These are phyloP conservation scores for Elymnias hypermnestra DNA, from an alignment of 1,140 invertebrate species.

Conservation along the genomic window DNA sequence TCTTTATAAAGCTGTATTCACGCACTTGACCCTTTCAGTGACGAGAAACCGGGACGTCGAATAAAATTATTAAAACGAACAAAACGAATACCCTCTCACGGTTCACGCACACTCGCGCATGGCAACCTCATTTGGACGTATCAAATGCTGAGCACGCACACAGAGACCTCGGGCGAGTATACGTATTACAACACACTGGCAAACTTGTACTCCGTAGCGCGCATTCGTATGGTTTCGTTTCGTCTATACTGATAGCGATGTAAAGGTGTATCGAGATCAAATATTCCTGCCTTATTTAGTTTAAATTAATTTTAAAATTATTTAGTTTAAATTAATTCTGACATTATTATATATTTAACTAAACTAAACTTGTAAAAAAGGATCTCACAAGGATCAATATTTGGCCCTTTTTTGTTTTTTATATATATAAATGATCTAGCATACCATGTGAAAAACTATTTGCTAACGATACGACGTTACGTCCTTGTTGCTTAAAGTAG, in stretches of 20 bases:
- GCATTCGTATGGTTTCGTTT: constrained; percentile 35
- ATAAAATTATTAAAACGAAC: constrained; percentile 60
- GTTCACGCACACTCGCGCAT: constrained; percentile 35
- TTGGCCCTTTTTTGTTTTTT: no score
- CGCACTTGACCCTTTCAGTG: constrained; percentile 65
- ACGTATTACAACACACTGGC: constrained; percentile 27
- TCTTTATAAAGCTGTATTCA: constrained; percentile 54
- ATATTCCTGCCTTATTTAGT: not conserved
- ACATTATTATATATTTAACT: no score
- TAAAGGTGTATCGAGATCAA: constrained; percentile 26
- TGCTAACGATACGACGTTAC: no score
- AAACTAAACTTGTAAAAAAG: no score
- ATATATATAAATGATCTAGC: no score
- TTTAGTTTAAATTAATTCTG: no score
- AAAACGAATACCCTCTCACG: constrained; percentile 50
- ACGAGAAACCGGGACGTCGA: constrained; percentile 46
- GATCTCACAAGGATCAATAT: no score
- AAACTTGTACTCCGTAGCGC: constrained; percentile 7
- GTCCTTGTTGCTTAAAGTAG: no score
- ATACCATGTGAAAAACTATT: no score
- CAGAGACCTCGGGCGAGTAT: constrained; percentile 3
- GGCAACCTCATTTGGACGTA: constrained; percentile 56
- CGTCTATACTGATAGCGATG: constrained; percentile 29
- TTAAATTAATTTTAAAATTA: no score
- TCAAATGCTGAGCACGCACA: constrained; percentile 30